Evolutionary conservation across 23 tunicate species (phyloP), one percentile per base, ranked within the genome.

Genomic region (Oikopleura albicans): DNA sequence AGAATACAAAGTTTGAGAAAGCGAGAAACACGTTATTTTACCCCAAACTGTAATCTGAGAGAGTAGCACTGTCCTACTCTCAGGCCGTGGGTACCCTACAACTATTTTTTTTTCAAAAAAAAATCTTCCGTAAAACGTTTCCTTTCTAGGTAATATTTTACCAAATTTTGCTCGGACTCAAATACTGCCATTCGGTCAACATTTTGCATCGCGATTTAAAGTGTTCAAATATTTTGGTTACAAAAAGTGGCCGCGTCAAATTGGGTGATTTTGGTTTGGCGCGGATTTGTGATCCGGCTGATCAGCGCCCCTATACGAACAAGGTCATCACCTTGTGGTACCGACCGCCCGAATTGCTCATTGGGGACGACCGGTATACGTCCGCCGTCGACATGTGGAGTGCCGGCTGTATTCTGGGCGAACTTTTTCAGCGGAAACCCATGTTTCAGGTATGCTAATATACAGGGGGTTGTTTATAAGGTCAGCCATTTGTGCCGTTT

Each of bases 211-310:
- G 97, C 76, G 97, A 92, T 83, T 89, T 92, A 0, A 92, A 92
- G 39, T 92, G 97, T 76, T 92, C 97, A n/a, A 92, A 92, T 79
- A 92, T 92, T 83, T 84, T 92, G 40, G 86, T 92, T 29, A 89
- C 90, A 86, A 92, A 92, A 89, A 87, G 88, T 76, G 97, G 97
- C 0, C 88, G 90, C 40, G 87, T 92, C 75, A 92, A 92, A 83
- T 41, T 92, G 12, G 97, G 92, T 0, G 97, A 92, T 85, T 92
- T 87, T 40, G 90, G 90, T 34, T 75, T 87, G 76, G 90, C 90
- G 0, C 85, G 90, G n/a, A 86, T 85, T 86, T 92, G 87, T 83
- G 63, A 89, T 79, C 76, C 90, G 84, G 88, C 85, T 33, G 97
- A 91, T 83, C 88, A 88, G 89, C 86, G 88, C 2, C 91, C 88